Base-by-base conservation (phyloP, 2,888 invertebrate species). In the Pristionchus fissidentatus region DNA sequence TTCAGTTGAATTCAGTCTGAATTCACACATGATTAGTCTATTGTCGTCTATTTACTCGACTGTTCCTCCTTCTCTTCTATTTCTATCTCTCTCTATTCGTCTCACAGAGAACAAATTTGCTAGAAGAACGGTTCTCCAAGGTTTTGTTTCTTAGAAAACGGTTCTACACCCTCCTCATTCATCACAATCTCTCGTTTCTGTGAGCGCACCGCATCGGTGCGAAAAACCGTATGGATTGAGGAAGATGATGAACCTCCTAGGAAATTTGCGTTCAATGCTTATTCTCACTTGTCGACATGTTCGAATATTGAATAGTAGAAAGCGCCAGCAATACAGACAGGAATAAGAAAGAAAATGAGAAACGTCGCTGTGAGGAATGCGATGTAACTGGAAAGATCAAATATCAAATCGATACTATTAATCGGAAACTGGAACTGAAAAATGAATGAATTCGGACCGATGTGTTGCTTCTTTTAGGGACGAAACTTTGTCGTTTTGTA, bases 301-400 rank as follows among this genome's bases (percentile, higher is more conserved):
- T 88, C 89, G 57, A 88, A 85, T 35, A 88, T 87, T 38, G 86
- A 86, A 83, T 88, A 88, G 82, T 89, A 89, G 79, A 89, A 83
- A 22, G 89, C 86, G 3, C 86, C 86, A 7, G 88, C 88, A 22
- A 87, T 87, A 83, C 89, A 89, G 70, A 89, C 88, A 1, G 89
- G 89, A 60, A 89, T 88, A 60, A 89, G 78, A 81, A 88, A 88
- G 87, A 89, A 88, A 41, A 88, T 85, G n/a, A 89, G 85, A 83
- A 88, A 89, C 22, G 89, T 89, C 43, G 87, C 87, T 46, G 88
- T 89, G 70, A 89, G 84, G 57, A 89, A 87, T 26, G 87, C 87
- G 32, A 89, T 88, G 86, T 89, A 89, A 38, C 80, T 81, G 46
- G 15, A 81, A 10, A 43, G 55, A 41, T 79, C 75, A 75, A 57